Evolutionary conservation across 2,888 invertebrate genomes (phyloP).

Genomic region (Eulithis prunata): DNA sequence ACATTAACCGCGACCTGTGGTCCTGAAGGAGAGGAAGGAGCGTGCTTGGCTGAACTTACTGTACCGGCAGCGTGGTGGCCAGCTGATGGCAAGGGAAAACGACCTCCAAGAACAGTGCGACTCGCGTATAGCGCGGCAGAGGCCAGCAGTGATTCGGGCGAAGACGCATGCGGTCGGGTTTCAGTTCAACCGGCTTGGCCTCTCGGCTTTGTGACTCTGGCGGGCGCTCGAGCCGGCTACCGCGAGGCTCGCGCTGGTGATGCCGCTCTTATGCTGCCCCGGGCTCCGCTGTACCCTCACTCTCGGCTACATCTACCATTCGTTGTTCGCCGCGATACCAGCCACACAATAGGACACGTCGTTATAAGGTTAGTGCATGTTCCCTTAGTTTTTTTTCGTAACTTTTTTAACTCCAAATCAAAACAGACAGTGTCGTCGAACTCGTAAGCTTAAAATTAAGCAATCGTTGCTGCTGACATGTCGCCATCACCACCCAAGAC

Average conservation of each 20-base stretch:
- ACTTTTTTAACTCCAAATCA: not conserved
- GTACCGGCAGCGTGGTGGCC: conserved; percentile 97
- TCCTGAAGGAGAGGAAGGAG: conserved; percentile 96
- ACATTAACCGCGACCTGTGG: conserved; percentile 95
- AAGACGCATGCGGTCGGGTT: conserved; percentile 89
- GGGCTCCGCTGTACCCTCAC: conserved; percentile 94
- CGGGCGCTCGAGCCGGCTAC: conserved; percentile 91
- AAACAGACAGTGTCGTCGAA: conserved; percentile 36
- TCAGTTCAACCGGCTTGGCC: conserved; percentile 87
- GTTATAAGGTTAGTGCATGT: conserved; percentile 89
- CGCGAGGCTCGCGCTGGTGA: conserved; percentile 93
- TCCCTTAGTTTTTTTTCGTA: not conserved
- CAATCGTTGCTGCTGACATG: conserved; percentile 39
- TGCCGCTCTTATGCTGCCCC: conserved; percentile 93
- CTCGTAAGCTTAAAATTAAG: conserved; percentile 42
- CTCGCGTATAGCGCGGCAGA: conserved; percentile 95
- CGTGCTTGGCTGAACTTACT: conserved; percentile 94
- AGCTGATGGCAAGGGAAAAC: conserved; percentile 84
- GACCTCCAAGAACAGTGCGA: conserved; percentile 90
- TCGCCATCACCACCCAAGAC: conserved; percentile 49
- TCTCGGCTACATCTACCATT: conserved; percentile 96
- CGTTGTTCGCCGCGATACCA: conserved; percentile 89
- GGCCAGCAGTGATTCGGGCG: conserved; percentile 87
- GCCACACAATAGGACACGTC: conserved; percentile 89
- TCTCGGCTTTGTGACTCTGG: conserved; percentile 87